A percentile compares a stretch with the other conserved stretches of the same genome.
These are phyloP conservation scores for Callaeas wilsoni DNA, from an alignment of 2,113 vertebrate species.

Conservation along the genomic window DNA sequence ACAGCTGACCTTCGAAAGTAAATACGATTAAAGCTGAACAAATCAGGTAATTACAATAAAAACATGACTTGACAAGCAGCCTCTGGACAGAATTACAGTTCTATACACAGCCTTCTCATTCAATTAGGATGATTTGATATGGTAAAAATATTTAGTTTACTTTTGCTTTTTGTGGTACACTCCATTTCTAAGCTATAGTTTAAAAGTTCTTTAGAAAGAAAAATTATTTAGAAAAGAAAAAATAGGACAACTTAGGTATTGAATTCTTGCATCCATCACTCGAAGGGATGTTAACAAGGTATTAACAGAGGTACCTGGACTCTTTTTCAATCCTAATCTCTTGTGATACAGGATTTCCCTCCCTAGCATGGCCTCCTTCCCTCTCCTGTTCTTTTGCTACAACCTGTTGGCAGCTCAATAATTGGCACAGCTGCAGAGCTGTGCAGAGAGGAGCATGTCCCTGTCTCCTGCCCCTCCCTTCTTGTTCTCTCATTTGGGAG, in stretches of 20 bases:
- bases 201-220: neutral
- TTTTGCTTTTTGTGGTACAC: slow-evolving; percentile 19
- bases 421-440: neutral
- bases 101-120: slow-evolving; percentile 66
- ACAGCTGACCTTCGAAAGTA: slow-evolving; percentile 77
- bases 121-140: slow-evolving; percentile 60
- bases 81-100: slow-evolving; percentile 77
- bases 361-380: neutral
- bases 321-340: neutral
- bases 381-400: neutral
- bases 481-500: neutral
- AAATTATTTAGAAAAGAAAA: neutral
- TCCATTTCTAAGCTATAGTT: neutral
- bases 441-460: neutral
- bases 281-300: neutral
- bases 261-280: neutral
- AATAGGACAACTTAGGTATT: neutral
- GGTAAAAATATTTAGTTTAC: slow-evolving; percentile 48
- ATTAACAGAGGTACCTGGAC: neutral
- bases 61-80: slow-evolving; percentile 76
- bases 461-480: neutral
- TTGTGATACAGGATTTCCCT: neutral
- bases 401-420: neutral
- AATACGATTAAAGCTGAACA: slow-evolving; percentile 79
- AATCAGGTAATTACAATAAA: slow-evolving; percentile 80